A percentile compares a stretch with the other conserved stretches of the same genome.
phyloP scores from a whole-genome alignment of 2,888 invertebrate genomes.

The Aethes cnicana region DNA sequence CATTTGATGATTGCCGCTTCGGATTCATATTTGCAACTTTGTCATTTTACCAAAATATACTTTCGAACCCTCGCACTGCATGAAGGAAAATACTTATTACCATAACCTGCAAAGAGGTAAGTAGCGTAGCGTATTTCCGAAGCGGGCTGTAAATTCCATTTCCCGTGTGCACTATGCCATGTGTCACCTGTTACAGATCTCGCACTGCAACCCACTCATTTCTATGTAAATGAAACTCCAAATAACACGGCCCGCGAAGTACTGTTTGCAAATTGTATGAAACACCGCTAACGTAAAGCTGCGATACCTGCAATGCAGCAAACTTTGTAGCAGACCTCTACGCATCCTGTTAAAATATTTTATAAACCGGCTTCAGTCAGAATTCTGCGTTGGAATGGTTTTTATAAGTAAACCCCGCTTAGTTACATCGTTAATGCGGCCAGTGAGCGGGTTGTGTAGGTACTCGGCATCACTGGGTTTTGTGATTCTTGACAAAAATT shows the following conservation, averaged over 20 bases:
- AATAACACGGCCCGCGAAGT: constrained; percentile 43
- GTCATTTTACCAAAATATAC: no score
- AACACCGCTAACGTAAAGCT: constrained; percentile 48
- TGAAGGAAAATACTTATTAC: no score
- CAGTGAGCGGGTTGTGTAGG: neutral
- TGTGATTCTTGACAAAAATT: constrained; percentile 10
- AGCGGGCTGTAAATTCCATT: constrained; percentile 15
- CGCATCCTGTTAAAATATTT: constrained; percentile 32
- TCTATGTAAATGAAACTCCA: constrained; percentile 59
- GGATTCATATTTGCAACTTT: no score
- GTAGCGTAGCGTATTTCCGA: neutral
- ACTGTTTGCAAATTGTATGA: constrained; percentile 65
- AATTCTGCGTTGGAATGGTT: constrained; percentile 12
- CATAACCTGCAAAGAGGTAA: constrained; percentile 1
- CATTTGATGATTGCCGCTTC: no score
- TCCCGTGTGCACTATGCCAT: constrained; percentile 8
- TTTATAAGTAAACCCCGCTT: constrained; percentile 15
- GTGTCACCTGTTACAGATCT: constrained; percentile 25
- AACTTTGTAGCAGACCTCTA: constrained; percentile 30
- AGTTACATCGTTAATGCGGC: constrained; percentile 14
- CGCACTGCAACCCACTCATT: constrained; percentile 40
- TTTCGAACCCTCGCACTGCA: no score
- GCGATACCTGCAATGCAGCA: constrained; percentile 41
- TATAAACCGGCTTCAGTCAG: constrained; percentile 23
- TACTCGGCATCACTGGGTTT: constrained; percentile 1